A percentile compares a stretch with the other conserved stretches of the same genome.
Conservation (phyloP, 1,140 invertebrate species). For the Proales similis region DNA sequence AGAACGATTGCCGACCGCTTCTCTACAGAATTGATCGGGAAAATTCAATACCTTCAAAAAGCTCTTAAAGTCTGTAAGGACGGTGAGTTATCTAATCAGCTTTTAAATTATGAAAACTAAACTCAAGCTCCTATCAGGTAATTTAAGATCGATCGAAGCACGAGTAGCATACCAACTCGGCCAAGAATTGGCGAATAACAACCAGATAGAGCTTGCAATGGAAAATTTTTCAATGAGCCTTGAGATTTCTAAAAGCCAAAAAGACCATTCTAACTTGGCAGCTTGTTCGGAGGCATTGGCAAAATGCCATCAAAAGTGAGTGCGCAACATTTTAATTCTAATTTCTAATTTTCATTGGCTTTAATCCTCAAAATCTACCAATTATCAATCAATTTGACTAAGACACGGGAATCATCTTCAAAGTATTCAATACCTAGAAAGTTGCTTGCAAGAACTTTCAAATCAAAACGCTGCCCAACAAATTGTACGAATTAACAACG, state of each 20-base stretch:
- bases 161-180: constrained; percentile 25
- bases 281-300: constrained; percentile 19
- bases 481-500: background rate
- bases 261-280: constrained; percentile 30
- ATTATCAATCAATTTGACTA: no score
- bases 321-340: background rate
- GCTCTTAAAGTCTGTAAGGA: constrained; percentile 13
- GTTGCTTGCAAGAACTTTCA: constrained; percentile 18
- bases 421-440: constrained; percentile 37
- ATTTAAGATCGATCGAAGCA: constrained; percentile 28
- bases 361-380: background rate
- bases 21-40: background rate
- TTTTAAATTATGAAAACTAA: background rate
- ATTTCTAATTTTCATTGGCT: background rate
- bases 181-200: constrained; percentile 7
- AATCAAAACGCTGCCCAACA: constrained; percentile 23
- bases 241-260: constrained; percentile 8
- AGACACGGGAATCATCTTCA: constrained; percentile 13
- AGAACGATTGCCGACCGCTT: constrained; percentile 6
- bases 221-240: constrained; percentile 3
- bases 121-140: background rate
- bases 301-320: constrained; percentile 36
- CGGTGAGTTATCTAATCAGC: background rate
- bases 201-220: constrained; percentile 19
- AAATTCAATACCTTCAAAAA: constrained; percentile 13